These are phyloP conservation scores for Meloidogyne chitwoodi DNA, from an alignment of 1,140 invertebrate genomes.

Conservation along the genomic window DNA sequence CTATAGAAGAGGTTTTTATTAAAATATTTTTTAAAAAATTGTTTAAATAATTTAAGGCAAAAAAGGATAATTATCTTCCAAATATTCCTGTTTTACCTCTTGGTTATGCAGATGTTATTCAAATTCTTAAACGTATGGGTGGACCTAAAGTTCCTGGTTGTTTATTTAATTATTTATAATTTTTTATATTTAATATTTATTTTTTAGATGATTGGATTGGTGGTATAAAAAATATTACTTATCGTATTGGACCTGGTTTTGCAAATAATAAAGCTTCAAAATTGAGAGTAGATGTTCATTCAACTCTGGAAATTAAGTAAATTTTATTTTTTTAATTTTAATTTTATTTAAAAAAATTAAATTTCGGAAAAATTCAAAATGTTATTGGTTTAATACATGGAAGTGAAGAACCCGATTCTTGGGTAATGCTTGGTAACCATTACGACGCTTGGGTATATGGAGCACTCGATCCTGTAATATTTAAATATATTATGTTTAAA, in stretches of 20 bases:
- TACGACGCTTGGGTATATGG: slow-evolving; percentile 66
- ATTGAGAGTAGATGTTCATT: slow-evolving; percentile 45
- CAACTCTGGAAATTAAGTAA: slow-evolving; percentile 38
- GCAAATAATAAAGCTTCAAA: slow-evolving; percentile 8
- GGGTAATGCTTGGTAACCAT: slow-evolving; percentile 67
- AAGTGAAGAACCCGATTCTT: slow-evolving; percentile 61
- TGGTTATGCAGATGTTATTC: slow-evolving; percentile 51
- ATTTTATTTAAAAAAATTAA: not conserved
- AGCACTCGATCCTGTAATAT: slow-evolving; percentile 42
- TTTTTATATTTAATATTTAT: no score
- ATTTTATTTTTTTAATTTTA: not conserved
- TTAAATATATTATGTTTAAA: no score
- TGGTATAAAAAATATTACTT: slow-evolving; percentile 58
- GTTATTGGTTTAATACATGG: slow-evolving; percentile 58
- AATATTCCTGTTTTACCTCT: slow-evolving; percentile 55
- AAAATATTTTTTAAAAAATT: not conserved
- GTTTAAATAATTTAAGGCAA: slow-evolving; percentile 7
- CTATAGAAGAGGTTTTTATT: slow-evolving; percentile 37
- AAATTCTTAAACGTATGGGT: slow-evolving; percentile 43
- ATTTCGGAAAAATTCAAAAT: slow-evolving; percentile 52
- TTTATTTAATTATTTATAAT: no score
- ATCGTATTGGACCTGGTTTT: slow-evolving; percentile 49
- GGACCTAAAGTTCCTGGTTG: slow-evolving; percentile 35
- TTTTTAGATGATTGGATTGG: no score
- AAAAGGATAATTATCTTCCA: slow-evolving; percentile 33